phyloP scores from a whole-genome alignment of 2,113 vertebrate species.

The Nothobranchius kuhntae region DNA sequence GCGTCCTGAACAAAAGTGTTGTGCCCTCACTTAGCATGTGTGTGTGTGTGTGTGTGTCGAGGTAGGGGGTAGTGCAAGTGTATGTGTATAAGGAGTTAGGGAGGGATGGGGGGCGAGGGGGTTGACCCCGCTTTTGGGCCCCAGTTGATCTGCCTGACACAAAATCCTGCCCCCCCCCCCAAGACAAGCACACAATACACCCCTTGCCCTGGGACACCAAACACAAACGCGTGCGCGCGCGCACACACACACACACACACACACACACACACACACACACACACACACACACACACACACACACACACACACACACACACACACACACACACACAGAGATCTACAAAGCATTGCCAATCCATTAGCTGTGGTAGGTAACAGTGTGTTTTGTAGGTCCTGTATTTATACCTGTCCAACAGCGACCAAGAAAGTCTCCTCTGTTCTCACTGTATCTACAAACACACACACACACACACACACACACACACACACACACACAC shows the following conservation, averaged over 20 bases:
- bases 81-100: not conserved
- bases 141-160: slow-evolving; percentile 69
- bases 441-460: slow-evolving; percentile 60
- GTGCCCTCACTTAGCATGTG: slow-evolving; percentile 18
- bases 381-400: slow-evolving; percentile 46
- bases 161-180: slow-evolving; percentile 41
- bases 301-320: slow-evolving; percentile 10
- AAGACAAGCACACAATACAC: slow-evolving; percentile 53
- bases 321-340: slow-evolving; percentile 19
- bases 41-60: not conserved
- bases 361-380: slow-evolving; percentile 64
- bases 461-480: slow-evolving; percentile 14
- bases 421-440: slow-evolving; percentile 56
- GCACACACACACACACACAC: slow-evolving; percentile 24
- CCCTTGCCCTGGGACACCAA: not conserved
- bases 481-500: slow-evolving; percentile 12
- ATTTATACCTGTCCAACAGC: slow-evolving; percentile 73
- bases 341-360: slow-evolving; percentile 64
- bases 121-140: slow-evolving; percentile 15
- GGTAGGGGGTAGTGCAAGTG: slow-evolving; percentile 6
- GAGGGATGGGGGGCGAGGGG: slow-evolving; percentile 5
- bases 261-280: slow-evolving; percentile 24
- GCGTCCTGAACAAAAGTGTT: slow-evolving; percentile 46
- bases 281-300: slow-evolving; percentile 24
- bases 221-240: no score